A percentile compares a stretch with the other conserved stretches of the same genome.
These are phyloP conservation scores for Drosophila quinaria DNA, from an alignment of 2,888 invertebrate species.

Conservation along the genomic window DNA sequence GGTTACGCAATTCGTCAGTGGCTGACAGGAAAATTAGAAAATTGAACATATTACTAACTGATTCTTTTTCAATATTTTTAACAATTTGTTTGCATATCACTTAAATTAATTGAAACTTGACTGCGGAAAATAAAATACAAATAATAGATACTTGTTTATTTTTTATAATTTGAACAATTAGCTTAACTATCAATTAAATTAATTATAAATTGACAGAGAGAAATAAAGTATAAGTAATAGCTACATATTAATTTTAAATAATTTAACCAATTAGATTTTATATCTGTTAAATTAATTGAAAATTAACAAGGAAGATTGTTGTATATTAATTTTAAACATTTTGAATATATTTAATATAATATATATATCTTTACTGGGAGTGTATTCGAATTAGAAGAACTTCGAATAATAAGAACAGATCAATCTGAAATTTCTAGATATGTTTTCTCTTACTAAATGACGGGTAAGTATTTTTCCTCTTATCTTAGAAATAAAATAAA, in stretches of 20 bases:
- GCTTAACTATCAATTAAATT: neutral
- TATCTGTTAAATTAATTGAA: neutral
- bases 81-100: neutral
- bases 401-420: no score
- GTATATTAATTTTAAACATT: neutral
- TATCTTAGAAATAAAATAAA: neutral
- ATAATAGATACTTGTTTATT: neutral
- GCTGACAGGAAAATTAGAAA: neutral
- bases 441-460: neutral
- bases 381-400: no score
- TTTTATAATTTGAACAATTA: neutral
- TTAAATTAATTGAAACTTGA: no score
- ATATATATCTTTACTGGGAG: no score
- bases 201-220: neutral
- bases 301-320: neutral
- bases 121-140: neutral
- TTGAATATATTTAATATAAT: no score
- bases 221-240: neutral
- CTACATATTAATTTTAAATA: neutral
- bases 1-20: constrained; percentile 1
- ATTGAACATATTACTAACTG: neutral
- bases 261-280: neutral
- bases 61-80: neutral
- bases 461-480: neutral
- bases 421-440: no score